Base-by-base conservation (phyloP, 2,797 vertebrate species). In the Stomatorhinus walkeri region DNA sequence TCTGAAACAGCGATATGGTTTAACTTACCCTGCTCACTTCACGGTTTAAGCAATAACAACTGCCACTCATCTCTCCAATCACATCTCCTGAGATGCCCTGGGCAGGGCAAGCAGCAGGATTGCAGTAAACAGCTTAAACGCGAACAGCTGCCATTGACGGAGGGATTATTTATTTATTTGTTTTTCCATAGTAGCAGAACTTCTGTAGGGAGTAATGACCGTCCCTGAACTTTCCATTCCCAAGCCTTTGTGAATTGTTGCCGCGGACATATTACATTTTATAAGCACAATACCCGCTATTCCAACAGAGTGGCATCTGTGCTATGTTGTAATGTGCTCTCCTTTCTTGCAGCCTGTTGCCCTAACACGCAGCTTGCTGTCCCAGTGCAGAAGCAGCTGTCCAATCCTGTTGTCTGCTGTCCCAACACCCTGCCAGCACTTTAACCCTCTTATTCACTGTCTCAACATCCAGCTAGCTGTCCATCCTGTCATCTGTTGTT, bases 1-100 rank as follows among this genome's bases (percentile, higher is more conserved):
- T 56, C 54, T 87, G 16, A 59, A 24, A 87, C 51, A 40, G 32
- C 10, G 85, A 87, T 54, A 52, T 9, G 28, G 52, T 87, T 32
- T 56, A 59, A 61, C 14, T 56, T 59, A 87, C 32, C 85, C 85
- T 36, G 24, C 88, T 36, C 46, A 36, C 56, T 68, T 89, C 84
- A 86, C 4, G 56, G 83, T 86, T 89, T 68, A 24, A 49, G 56
- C 49, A 59, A 40, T 86, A 86, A 89, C 76, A 89, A 86, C 59
- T 86, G 85, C 32, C 32, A 28, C 85, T 87, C 28, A 22, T 40
- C 54, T 59, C 51, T 59, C 16, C 54, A 61, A 59, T 40, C 51
- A 59, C 83, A 85, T 85, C 51, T 51, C 84, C 48, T 32, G 48
- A 32, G 49, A 28, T 85, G n/a, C 84, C 84, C 84, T 85, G 2